Conservation (phyloP, 2,888 invertebrate species). For the Pollenia angustigena region DNA sequence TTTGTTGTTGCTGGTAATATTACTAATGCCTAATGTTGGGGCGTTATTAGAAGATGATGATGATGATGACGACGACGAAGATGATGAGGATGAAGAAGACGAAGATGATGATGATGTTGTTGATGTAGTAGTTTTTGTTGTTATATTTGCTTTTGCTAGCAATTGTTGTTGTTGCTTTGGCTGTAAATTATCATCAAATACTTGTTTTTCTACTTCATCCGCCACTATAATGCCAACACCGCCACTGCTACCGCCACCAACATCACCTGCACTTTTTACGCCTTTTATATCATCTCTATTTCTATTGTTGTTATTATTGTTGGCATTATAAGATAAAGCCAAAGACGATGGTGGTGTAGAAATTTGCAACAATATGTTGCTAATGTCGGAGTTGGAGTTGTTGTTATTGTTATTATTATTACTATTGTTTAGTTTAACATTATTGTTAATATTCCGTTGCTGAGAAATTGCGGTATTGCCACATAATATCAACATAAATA, state of each 20-base stretch:
- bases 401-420: slow-evolving; percentile 46
- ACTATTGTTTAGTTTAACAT: slow-evolving; percentile 63
- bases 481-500: slow-evolving; percentile 76
- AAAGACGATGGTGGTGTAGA: slow-evolving; percentile 40
- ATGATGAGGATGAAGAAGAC: slow-evolving; percentile 34
- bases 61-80: slow-evolving; percentile 15
- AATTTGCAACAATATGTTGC: slow-evolving; percentile 62
- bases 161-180: slow-evolving; percentile 59
- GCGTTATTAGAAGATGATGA: slow-evolving; percentile 52
- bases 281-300: slow-evolving; percentile 37
- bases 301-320: slow-evolving; percentile 36
- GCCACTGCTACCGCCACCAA: neutral
- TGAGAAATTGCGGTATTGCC: slow-evolving; percentile 75
- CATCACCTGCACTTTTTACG: slow-evolving; percentile 33
- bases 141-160: slow-evolving; percentile 33
- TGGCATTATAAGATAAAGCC: neutral
- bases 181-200: slow-evolving; percentile 46
- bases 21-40: slow-evolving; percentile 34
- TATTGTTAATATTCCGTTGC: slow-evolving; percentile 69
- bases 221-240: slow-evolving; percentile 49
- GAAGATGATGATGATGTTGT: slow-evolving; percentile 58
- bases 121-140: slow-evolving; percentile 57
- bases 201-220: slow-evolving; percentile 58
- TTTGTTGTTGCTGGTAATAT: slow-evolving; percentile 40
- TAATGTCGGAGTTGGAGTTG: slow-evolving; percentile 48